Percentiles rank a stretch among this genome's conserved stretches.
Conservation (phyloP, 2,888 invertebrate species). For the Eurois occulta region DNA sequence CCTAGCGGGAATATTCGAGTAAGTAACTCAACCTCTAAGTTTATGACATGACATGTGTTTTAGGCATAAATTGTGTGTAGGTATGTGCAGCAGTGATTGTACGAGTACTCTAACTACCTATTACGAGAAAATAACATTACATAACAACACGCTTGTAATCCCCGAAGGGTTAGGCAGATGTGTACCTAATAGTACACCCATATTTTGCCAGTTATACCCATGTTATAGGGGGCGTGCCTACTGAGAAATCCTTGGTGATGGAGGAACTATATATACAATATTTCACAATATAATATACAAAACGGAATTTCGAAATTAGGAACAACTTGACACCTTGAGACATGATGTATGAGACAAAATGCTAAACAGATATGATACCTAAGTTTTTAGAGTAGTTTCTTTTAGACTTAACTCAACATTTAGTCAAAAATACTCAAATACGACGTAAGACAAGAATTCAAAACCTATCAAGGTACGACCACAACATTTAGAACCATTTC, state of each 20-base stretch:
- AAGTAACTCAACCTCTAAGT: slow-evolving; percentile 1
- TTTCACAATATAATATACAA: background rate
- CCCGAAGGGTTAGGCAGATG: background rate
- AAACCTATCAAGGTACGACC: background rate
- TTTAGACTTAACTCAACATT: background rate
- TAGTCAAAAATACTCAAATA: background rate
- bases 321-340: background rate
- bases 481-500: no score
- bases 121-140: background rate
- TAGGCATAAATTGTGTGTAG: background rate
- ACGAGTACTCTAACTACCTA: background rate
- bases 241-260: background rate
- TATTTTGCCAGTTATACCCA: background rate
- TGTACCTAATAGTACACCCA: background rate
- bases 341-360: background rate
- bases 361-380: background rate
- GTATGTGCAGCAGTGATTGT: background rate
- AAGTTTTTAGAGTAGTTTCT: background rate
- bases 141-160: background rate
- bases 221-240: background rate
- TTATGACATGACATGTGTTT: slow-evolving; percentile 1
- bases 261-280: background rate
- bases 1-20: slow-evolving; percentile 4
- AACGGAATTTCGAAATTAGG: background rate
- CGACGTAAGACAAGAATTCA: no score